phyloP scores from a whole-genome alignment of 2,888 invertebrate species.

The Pristionchus fissidentatus region DNA sequence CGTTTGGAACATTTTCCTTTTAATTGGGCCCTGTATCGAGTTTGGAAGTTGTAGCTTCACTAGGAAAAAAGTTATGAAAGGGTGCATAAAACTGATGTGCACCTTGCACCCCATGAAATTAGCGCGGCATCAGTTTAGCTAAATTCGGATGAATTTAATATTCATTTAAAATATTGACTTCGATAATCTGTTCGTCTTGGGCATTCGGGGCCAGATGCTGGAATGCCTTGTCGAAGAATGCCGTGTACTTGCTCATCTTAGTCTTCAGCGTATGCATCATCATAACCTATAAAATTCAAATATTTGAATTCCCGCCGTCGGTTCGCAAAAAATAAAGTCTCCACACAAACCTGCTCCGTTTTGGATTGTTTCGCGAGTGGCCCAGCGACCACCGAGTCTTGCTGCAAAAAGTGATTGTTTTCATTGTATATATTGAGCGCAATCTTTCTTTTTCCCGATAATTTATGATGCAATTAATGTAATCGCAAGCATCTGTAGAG shows the following conservation, averaged over 20 bases:
- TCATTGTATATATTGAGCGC: too few species aligned
- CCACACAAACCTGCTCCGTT: conserved; percentile 68
- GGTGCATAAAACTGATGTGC: too few species aligned
- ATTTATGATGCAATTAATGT: too few species aligned
- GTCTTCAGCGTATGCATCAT: conserved; percentile 75
- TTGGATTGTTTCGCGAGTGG: conserved; percentile 73
- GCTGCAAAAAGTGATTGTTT: conserved; percentile 52
- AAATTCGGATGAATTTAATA: too few species aligned
- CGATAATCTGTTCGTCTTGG: conserved; percentile 70
- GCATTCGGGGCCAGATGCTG: conserved; percentile 62
- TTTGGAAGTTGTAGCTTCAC: background rate
- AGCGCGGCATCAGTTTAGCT: too few species aligned
- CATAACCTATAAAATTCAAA: conserved; percentile 50
- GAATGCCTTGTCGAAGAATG: conserved; percentile 72
- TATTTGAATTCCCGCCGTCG: conserved; percentile 1
- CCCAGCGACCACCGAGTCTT: conserved; percentile 63
- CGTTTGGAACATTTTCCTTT: too few species aligned
- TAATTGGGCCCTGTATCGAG: too few species aligned
- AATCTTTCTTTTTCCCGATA: too few species aligned
- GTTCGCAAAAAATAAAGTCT: background rate
- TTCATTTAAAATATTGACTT: conserved; percentile 57
- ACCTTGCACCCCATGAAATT: too few species aligned
- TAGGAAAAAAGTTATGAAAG: background rate
- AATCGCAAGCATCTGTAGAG: too few species aligned
- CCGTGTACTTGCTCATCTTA: conserved; percentile 73